Base-by-base conservation (phyloP, 2,888 invertebrate genomes). In the Platycnemis pennipes region DNA sequence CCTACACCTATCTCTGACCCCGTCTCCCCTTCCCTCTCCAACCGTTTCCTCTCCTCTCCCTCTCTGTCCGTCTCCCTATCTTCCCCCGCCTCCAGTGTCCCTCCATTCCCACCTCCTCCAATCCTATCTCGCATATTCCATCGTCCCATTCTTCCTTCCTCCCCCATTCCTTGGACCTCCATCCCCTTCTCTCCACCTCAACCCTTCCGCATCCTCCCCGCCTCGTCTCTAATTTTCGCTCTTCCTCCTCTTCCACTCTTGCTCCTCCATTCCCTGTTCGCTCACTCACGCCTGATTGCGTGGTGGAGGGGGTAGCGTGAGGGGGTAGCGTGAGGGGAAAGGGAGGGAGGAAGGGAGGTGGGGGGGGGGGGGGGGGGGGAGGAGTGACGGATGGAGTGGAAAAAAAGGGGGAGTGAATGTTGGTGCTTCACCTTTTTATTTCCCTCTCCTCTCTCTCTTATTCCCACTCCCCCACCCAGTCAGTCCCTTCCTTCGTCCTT, bases 271-370 rank as follows among this genome's bases (percentile, higher is more conserved):
- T 45, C 44, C 16, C 45, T 22, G 87, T 45, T 44, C 45, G 45
- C 45, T 44, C 87, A 87, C 87, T 87, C 45, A 45, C 87, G 44
- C 44, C 45, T 44, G 44, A 87, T 45, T 44, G 87, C 44, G 87
- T 26, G n/a, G 87, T 4, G 86, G 44, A 45, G 45, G 44, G 44
- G 87, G 45, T 5, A 8, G 22, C 22, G 4, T n/a, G 44, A 37
- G 85, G 13, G 45, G 26, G 45, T 26, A 26, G 45, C 5, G 87
- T 22, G 44, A 0, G 19, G 45, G 45, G 0, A 26, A 22, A 7
- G 45, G 22, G 87, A 44, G 7, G 31, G 87, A 22, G 5, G 87
- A 45, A 22, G 16, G 85, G 5, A 37, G 26, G 37, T 31, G 37
- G 85, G 19, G 37, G 42, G 26, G 42, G 37, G 85, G 37, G 22